These are phyloP conservation scores for Octodonta nipae DNA, from an alignment of 2,888 invertebrate species.

Conservation along the genomic window DNA sequence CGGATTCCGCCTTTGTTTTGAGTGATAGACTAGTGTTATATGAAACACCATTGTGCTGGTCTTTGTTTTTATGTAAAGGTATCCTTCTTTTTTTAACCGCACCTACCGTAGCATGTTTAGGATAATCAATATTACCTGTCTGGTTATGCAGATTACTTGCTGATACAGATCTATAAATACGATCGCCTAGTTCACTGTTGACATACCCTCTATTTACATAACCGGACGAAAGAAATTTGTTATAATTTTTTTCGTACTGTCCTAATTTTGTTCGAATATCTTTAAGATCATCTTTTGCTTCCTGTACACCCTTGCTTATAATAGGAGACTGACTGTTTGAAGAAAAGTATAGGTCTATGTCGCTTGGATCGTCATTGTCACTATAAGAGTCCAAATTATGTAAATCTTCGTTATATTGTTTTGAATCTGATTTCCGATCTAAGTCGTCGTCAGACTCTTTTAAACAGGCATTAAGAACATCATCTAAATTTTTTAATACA, in stretches of 20 bases:
- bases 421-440: slow-evolving; percentile 28
- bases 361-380: slow-evolving; percentile 32
- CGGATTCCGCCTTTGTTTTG: slow-evolving; percentile 18
- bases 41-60: too few species aligned
- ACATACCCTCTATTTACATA: slow-evolving; percentile 22
- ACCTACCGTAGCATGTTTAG: too few species aligned
- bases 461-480: slow-evolving; percentile 38
- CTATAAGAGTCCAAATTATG: slow-evolving; percentile 42
- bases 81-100: too few species aligned
- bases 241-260: slow-evolving; percentile 25
- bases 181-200: slow-evolving; percentile 14
- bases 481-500: slow-evolving; percentile 45
- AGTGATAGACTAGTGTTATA: too few species aligned
- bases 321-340: neutral
- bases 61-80: too few species aligned
- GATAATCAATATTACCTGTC: too few species aligned
- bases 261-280: slow-evolving; percentile 17
- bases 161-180: too few species aligned
- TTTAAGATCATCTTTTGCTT: neutral
- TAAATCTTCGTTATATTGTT: slow-evolving; percentile 29
- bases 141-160: too few species aligned
- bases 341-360: neutral
- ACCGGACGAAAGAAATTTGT: slow-evolving; percentile 22
- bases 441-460: slow-evolving; percentile 29
- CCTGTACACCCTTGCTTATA: neutral